These are phyloP conservation scores for Pocillopora meandrina DNA, from an alignment of 92 coral and sea anemone genomes.

Conservation along the genomic window DNA sequence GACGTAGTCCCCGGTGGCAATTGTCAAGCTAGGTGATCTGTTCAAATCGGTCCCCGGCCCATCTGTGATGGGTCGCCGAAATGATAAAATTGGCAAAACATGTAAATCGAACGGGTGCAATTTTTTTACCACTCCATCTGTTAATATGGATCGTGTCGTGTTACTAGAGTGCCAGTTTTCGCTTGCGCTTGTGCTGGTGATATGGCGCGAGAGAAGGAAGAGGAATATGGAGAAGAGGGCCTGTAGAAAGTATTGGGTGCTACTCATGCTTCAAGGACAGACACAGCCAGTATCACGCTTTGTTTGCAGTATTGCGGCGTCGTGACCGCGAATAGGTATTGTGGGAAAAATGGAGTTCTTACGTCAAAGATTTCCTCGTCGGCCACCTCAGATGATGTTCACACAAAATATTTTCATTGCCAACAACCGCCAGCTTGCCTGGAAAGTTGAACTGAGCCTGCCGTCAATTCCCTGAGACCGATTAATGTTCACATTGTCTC, in stretches of 20 bases:
- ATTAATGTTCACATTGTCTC: neutral
- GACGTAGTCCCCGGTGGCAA: too few relatives aligned
- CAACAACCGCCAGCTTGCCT: neutral
- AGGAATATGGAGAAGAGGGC: too few relatives aligned
- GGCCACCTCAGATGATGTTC: neutral
- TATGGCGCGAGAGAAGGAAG: too few relatives aligned
- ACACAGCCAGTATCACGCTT: neutral
- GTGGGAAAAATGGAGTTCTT: slow-evolving; percentile 2
- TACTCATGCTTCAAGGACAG: too few relatives aligned
- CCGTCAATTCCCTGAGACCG: neutral
- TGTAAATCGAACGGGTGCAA: too few relatives aligned
- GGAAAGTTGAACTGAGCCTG: neutral
- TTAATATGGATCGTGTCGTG: too few relatives aligned
- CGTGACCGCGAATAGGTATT: neutral
- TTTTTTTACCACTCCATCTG: too few relatives aligned
- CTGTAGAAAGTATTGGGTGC: too few relatives aligned
- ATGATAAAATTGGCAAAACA: neutral
- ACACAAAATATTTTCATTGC: neutral
- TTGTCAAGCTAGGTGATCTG: neutral
- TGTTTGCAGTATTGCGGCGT: neutral
- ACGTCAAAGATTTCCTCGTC: neutral
- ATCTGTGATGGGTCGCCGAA: neutral
- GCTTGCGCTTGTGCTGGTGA: too few relatives aligned
- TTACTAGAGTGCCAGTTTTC: too few relatives aligned
- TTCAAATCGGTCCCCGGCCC: neutral